Conservation (phyloP, 2,113 vertebrate genomes). For the Cromileptes altivelis region DNA sequence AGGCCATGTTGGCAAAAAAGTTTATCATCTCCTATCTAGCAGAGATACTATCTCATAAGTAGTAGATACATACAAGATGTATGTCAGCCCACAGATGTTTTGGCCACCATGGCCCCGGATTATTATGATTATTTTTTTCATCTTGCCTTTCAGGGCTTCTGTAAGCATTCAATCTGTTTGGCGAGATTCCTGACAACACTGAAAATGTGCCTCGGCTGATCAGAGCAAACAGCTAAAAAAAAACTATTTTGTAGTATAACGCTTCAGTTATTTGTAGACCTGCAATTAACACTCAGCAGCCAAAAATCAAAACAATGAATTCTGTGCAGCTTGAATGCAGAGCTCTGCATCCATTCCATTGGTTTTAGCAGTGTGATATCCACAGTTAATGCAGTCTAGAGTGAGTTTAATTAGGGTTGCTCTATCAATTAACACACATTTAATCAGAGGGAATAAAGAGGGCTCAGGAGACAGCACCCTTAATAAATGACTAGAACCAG, state of each 20-base stretch:
- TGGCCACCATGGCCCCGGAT: too few species aligned
- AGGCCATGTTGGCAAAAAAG: too few species aligned
- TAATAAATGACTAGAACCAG: conserved; percentile 12
- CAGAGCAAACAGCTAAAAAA: not conserved
- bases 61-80: too few species aligned
- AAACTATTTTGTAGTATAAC: too few species aligned
- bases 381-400: not conserved
- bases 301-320: not conserved
- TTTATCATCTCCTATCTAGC: too few species aligned
- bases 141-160: too few species aligned
- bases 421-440: conserved; percentile 31
- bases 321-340: not conserved
- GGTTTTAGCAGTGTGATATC: not conserved
- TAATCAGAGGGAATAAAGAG: conserved; percentile 3
- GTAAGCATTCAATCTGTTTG: not conserved
- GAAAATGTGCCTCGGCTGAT: not conserved
- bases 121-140: too few species aligned
- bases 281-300: not conserved
- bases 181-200: not conserved
- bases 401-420: conserved; percentile 13
- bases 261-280: not conserved
- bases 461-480: conserved; percentile 2
- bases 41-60: too few species aligned
- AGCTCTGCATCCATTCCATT: not conserved
- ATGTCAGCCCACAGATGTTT: too few species aligned